Conservation (phyloP, 2,113 vertebrate genomes). For the Nothocercus nigrocapillus region DNA sequence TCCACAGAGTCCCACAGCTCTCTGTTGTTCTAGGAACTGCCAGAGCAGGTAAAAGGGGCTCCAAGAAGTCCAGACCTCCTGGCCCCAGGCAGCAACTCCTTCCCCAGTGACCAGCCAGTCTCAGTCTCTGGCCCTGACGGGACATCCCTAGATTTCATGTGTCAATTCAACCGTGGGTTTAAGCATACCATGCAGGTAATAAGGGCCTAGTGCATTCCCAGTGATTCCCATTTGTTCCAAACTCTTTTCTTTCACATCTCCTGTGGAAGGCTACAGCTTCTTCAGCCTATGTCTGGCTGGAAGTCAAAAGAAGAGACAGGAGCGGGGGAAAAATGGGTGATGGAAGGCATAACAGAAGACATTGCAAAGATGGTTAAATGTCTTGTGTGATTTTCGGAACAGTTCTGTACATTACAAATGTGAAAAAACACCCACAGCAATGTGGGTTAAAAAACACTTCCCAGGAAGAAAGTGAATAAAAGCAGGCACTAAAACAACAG, state of each 20-base stretch:
- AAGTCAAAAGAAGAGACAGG: not conserved
- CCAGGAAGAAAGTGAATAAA: slow-evolving; percentile 65
- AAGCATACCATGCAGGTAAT: not conserved
- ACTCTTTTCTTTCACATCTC: not conserved
- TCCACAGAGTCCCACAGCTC: not conserved
- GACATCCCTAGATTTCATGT: not conserved
- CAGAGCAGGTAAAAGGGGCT: not conserved
- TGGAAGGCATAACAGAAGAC: not conserved
- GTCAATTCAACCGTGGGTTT: not conserved
- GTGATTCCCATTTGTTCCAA: not conserved
- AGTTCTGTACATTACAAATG: slow-evolving; percentile 28
- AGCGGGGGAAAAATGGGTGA: not conserved
- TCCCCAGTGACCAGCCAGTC: not conserved
- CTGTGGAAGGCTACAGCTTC: not conserved
- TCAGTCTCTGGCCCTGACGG: not conserved
- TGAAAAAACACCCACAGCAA: slow-evolving; percentile 67
- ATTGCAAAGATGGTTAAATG: not conserved
- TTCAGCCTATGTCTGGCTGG: not conserved
- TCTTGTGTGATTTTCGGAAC: slow-evolving; percentile 39
- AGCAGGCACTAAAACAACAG: slow-evolving; percentile 68
- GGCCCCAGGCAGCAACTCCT: not conserved
- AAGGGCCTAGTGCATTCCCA: not conserved
- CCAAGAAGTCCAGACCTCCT: not conserved
- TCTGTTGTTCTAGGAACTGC: not conserved
- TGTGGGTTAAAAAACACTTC: slow-evolving; percentile 25